A percentile compares a stretch with the other conserved stretches of the same genome.
These are phyloP conservation scores for Conopomorpha cramerella DNA, from an alignment of 1,140 invertebrate genomes.

Conservation along the genomic window DNA sequence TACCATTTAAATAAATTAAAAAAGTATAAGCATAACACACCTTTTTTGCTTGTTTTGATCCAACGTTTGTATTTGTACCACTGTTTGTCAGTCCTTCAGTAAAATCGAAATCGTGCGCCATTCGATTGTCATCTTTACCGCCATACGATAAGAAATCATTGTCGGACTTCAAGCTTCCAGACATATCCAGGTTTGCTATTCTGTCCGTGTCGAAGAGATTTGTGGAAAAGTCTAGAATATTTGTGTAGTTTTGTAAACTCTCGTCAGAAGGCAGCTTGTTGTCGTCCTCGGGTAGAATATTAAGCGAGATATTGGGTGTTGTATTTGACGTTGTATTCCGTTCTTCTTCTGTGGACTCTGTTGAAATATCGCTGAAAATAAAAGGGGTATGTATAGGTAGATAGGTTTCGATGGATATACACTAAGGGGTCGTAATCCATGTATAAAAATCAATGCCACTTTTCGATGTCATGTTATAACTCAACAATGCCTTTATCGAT, in stretches of 20 bases:
- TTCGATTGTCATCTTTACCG: conserved; percentile 9
- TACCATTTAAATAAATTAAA: too few species aligned
- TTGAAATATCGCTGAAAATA: conserved; percentile 5
- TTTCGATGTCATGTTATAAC: too few species aligned
- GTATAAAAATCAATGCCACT: too few species aligned
- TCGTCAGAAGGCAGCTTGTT: conserved; percentile 20
- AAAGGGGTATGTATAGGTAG: too few species aligned
- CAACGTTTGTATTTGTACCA: background rate
- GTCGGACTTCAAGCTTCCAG: conserved; percentile 14
- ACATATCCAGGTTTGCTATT: conserved; percentile 17
- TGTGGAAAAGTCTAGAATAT: conserved; percentile 19
- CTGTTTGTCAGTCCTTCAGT: background rate
- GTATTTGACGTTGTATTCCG: too few species aligned
- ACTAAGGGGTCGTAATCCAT: too few species aligned
- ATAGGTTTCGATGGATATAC: too few species aligned
- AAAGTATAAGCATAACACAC: too few species aligned
- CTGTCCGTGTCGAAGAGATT: conserved; percentile 21
- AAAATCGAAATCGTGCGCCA: conserved; percentile 1
- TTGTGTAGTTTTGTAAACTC: conserved; percentile 21
- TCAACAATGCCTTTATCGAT: too few species aligned
- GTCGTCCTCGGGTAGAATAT: conserved; percentile 10
- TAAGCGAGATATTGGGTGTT: conserved; percentile 2
- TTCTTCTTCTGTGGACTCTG: too few species aligned
- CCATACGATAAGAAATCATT: conserved; percentile 12
- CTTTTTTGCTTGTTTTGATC: background rate